Evolutionary conservation across 2,797 vertebrate genomes (phyloP).

Genomic region (Sphenopsis melanotis): DNA sequence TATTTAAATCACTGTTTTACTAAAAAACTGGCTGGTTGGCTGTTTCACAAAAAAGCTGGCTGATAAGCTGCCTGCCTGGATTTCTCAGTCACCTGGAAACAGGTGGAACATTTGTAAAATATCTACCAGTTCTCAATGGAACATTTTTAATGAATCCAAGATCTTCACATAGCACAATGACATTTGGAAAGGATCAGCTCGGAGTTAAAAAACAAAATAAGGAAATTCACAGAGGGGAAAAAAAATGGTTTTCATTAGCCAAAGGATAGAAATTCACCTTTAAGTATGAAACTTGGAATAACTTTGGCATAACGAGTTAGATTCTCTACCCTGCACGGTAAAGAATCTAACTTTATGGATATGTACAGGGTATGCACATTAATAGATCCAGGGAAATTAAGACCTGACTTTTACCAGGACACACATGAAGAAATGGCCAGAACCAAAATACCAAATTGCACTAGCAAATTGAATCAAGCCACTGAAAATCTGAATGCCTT

Average conservation of each 20-base stretch:
- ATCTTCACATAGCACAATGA: constrained; percentile 44
- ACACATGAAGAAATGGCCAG: accelerated
- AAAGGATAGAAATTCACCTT: constrained; percentile 55
- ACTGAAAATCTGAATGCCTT: neutral
- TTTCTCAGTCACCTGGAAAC: constrained; percentile 43
- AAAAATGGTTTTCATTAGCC: constrained; percentile 47
- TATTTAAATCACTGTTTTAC: neutral
- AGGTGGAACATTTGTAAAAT: constrained; percentile 47
- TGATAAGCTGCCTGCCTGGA: neutral
- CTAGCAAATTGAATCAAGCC: neutral
- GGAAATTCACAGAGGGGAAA: constrained; percentile 38
- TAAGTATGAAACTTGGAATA: neutral
- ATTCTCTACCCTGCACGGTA: neutral
- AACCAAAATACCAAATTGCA: neutral
- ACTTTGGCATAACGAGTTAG: neutral
- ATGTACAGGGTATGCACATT: neutral
- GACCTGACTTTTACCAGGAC: neutral
- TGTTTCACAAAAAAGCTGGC: neutral
- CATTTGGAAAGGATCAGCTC: constrained; percentile 66
- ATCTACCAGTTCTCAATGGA: constrained; percentile 37
- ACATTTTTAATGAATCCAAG: constrained; percentile 61
- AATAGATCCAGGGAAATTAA: neutral
- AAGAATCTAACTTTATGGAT: too few species aligned
- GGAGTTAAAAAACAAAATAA: constrained; percentile 39
- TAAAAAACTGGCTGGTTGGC: neutral